phyloP scores from a whole-genome alignment of 2,113 vertebrate species.

The Riparia riparia region DNA sequence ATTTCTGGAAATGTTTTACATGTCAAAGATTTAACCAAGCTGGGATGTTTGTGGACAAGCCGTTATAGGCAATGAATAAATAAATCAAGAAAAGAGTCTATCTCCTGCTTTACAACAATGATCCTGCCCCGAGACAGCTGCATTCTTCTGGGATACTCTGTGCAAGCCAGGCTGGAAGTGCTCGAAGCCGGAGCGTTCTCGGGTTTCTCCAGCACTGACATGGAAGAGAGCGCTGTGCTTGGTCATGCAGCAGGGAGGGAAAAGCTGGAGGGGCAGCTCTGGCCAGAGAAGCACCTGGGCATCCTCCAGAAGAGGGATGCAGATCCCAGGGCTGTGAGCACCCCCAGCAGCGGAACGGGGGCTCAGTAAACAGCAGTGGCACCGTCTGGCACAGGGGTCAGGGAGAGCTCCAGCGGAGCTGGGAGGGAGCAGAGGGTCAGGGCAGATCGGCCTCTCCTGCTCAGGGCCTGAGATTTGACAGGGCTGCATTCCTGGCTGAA shows the following conservation, averaged over 20 bases:
- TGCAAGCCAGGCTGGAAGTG: background rate
- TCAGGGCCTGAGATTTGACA: conserved; percentile 31
- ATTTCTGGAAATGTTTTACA: conserved; percentile 43
- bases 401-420: background rate
- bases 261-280: background rate
- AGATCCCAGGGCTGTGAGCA: background rate
- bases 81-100: conserved; percentile 26
- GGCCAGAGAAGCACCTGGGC: background rate
- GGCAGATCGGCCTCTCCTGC: background rate
- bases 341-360: background rate
- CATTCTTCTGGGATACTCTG: background rate
- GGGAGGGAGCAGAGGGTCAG: conserved; percentile 48
- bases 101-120: background rate
- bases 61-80: conserved; percentile 17
- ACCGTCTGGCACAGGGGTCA: background rate
- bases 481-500: conserved; percentile 61
- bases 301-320: background rate
- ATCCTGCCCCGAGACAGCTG: background rate
- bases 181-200: rapidly evolving
- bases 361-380: background rate
- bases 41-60: conserved; percentile 37
- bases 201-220: rapidly evolving
- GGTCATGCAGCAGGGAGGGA: background rate
- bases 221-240: rapidly evolving
- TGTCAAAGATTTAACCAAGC: conserved; percentile 28